Evolutionary conservation across 2,888 invertebrate genomes (phyloP).

Genomic region (Eupithecia inturbata): DNA sequence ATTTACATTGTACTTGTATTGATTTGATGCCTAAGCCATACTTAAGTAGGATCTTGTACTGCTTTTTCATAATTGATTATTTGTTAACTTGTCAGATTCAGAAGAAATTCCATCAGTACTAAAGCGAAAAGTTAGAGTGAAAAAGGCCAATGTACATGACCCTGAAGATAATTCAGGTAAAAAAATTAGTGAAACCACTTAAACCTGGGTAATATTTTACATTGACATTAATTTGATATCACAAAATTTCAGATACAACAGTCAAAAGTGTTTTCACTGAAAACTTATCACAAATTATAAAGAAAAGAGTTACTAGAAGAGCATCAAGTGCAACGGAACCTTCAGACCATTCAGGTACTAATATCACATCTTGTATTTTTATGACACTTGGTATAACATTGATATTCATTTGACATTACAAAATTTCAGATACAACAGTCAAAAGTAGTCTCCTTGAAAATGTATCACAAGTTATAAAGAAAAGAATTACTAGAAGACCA

Average conservation of each 20-base stretch:
- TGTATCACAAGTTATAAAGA: no score
- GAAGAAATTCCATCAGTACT: constrained; percentile 9
- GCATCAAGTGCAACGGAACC: neutral
- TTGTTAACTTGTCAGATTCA: constrained; percentile 10
- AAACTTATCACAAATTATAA: neutral
- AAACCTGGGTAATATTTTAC: neutral
- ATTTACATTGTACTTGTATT: no score
- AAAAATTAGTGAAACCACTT: neutral
- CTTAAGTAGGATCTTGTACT: neutral
- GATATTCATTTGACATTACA: no score
- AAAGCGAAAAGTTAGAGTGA: constrained; percentile 12
- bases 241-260: neutral
- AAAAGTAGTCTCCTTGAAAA: no score
- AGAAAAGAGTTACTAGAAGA: neutral
- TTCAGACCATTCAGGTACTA: neutral
- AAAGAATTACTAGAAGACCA: no score
- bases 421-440: no score
- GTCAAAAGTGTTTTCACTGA: neutral
- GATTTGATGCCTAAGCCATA: no score
- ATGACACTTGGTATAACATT: no score
- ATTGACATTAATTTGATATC: neutral
- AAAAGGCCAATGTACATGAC: neutral
- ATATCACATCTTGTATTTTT: neutral
- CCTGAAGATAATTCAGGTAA: neutral
- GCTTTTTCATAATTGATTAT: neutral